Evolutionary conservation across 2,888 invertebrate species (phyloP), one percentile per base, ranked within the genome.

Genomic region (Clusia tigrina): DNA sequence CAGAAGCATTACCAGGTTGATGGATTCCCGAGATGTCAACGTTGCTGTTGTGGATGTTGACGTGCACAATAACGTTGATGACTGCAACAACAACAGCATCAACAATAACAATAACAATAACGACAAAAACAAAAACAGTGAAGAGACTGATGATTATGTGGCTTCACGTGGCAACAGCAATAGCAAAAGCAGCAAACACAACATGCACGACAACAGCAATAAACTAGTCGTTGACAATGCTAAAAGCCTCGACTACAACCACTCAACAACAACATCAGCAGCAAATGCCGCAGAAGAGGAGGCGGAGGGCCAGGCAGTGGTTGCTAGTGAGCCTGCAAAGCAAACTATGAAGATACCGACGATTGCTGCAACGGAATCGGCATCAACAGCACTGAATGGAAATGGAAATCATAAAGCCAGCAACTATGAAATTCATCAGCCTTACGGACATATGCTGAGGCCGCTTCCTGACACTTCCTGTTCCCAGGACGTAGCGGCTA

Each of bases 21-120:
- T 80, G 81, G 80, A 80, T 81, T 80, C 81, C 73, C 79, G 83
- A 86, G 87, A 87, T 84, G 74, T 67, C 69, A 55, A 55, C 58
- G 57, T 54, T 52, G 55, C 53, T 61, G 48, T 25, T 65, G 63
- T 69, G 69, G 68, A 72, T 71, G 71, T 68, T 72, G 76, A 78
- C 73, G 70, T 67, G 71, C 67, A 70, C 69, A 74, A 74, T 73
- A 71, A 76, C 71, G 75, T 69, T 72, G 74, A 68, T 69, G 70
- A 61, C 71, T 86, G 25, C 55, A 64, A 53, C 25, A 58, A 22
- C 42, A 60, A 23, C 24, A 23, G 17, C 51, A 58, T 20, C 55
- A 60, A 37, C 71, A 71, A 69, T 69, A 64, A 67, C 69, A 69
- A 67, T 70, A 68, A 26, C 67, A 70, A 56, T 65, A 63, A 38